These are phyloP conservation scores for Catamblyrhynchus diadema DNA, from an alignment of 2,797 vertebrate species.

Conservation along the genomic window DNA sequence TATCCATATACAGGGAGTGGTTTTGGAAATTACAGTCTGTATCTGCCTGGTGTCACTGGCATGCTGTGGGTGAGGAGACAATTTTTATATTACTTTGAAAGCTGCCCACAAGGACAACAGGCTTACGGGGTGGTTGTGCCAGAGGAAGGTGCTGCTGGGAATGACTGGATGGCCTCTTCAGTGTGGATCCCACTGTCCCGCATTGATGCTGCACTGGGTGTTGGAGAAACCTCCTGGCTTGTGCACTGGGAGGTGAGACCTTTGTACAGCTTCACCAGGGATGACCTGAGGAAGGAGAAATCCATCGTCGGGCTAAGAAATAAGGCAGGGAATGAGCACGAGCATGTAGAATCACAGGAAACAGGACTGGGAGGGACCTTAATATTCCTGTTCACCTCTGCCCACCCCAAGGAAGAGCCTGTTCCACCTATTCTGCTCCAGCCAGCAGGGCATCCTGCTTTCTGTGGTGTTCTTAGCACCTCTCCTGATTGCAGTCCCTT, in stretches of 20 bases:
- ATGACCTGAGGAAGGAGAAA: slow-evolving; percentile 81
- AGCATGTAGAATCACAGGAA: slow-evolving; percentile 29
- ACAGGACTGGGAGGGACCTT: slow-evolving; percentile 30
- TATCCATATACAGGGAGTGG: neutral
- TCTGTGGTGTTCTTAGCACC: neutral
- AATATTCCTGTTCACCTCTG: neutral
- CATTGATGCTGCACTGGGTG: slow-evolving; percentile 66
- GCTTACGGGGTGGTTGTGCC: slow-evolving; percentile 77
- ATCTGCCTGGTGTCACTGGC: neutral
- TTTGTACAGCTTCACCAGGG: slow-evolving; percentile 88
- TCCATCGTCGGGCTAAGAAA: slow-evolving; percentile 55
- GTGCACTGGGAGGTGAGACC: slow-evolving; percentile 79
- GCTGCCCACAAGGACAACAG: neutral
- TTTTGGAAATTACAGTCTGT: neutral
- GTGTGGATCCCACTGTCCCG: slow-evolving; percentile 80
- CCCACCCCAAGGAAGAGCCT: neutral
- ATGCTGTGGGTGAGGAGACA: neutral
- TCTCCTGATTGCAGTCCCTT: neutral
- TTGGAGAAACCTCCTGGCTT: slow-evolving; percentile 76
- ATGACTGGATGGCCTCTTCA: slow-evolving; percentile 78
- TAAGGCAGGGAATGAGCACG: slow-evolving; percentile 57
- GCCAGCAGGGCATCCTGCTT: neutral
- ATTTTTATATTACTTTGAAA: neutral
- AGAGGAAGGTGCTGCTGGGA: slow-evolving; percentile 69
- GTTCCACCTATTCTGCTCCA: neutral